Base-by-base conservation (phyloP, 2,888 invertebrate species). In the Chalcosyrphus nemorum region DNA sequence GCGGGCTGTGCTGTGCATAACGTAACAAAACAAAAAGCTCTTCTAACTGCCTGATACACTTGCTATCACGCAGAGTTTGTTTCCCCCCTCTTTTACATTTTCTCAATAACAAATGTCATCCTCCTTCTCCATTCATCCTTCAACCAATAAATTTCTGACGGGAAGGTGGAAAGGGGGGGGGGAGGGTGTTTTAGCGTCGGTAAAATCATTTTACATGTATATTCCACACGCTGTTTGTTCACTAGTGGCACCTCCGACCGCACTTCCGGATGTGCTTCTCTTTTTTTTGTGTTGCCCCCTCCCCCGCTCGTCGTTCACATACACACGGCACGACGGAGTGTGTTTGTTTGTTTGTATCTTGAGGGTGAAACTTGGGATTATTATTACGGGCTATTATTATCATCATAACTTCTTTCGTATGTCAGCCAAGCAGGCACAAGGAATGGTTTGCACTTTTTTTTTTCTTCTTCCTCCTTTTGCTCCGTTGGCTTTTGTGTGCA, bases 301-400 rank as follows among this genome's bases (percentile, higher is more conserved):
- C 29, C 5, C 6, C 50, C 24, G 29, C 21, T 3, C 54, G 17
- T 19, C 11, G 17, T 15, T 15, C 11, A 32, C 35, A 56, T 56
- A 56, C 35, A 35, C 19, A 56, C 13, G n/a, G 35, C 9, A 9
- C 32, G 9, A 32, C 9, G 7, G 32, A 9, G 32, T 32, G 9
- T 32, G 32, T 32, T 32, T 32, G 54, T 56, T 24, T 68, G 68
- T 56, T 63, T 70, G 61, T 47, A 54, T 54, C 56, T 77, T 77
- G 70, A 77, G 77, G 77, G 77, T 70, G 70, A 77, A 77, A 77
- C 77, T 77, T 70, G 54, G 68, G 68, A 76, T 76, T 76, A 77
- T 66, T 76, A 76, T 70, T 59, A 77, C 70, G 52, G 56, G 54
- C 76, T 77, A 77, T 77, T 77, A 77, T 70, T 77, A 77, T 77